Percentiles rank a stretch among this genome's conserved stretches.
Conservation (phyloP, 30 jellyfish, hydroid and myxozoan species). For the Cassiopea andromeda region DNA sequence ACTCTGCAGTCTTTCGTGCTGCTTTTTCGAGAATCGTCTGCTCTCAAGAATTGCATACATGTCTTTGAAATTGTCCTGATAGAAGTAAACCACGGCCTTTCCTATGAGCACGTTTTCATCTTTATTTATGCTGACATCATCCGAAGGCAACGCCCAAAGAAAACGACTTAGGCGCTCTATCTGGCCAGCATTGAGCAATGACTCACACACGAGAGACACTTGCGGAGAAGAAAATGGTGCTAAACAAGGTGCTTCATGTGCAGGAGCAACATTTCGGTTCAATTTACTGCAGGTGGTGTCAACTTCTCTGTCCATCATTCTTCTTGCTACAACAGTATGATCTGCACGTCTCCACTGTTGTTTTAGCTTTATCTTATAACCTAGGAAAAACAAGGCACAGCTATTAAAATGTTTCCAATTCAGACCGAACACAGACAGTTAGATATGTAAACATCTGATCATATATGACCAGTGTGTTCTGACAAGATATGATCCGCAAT, state of each 20-base stretch:
- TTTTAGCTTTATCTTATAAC: background rate
- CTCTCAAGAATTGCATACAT: slow-evolving; percentile 77
- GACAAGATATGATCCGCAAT: slow-evolving; percentile 21
- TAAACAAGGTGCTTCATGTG: slow-evolving; percentile 18
- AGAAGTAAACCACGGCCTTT: slow-evolving; percentile 72
- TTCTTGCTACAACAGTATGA: background rate
- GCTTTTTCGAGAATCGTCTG: slow-evolving; percentile 59
- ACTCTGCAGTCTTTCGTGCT: slow-evolving; percentile 85
- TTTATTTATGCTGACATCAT: slow-evolving; percentile 35
- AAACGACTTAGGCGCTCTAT: slow-evolving; percentile 82
- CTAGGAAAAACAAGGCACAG: slow-evolving; percentile 5
- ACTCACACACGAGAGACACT: slow-evolving; percentile 77
- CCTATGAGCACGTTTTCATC: slow-evolving; percentile 74
- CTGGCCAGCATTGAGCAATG: slow-evolving; percentile 81
- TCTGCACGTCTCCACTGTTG: background rate
- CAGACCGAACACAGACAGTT: background rate
- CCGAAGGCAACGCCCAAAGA: slow-evolving; percentile 91
- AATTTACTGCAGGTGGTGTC: background rate
- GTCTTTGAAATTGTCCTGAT: slow-evolving; percentile 70
- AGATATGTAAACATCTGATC: slow-evolving; percentile 4
- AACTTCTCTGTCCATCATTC: slow-evolving; percentile 18
- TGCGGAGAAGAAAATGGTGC: slow-evolving; percentile 71
- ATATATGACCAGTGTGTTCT: background rate
- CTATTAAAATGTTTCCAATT: background rate
- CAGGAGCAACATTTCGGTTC: background rate